A percentile compares a stretch with the other conserved stretches of the same genome.
These are phyloP conservation scores for Elymnias hypermnestra DNA, from an alignment of 1,140 invertebrate species.

Conservation along the genomic window DNA sequence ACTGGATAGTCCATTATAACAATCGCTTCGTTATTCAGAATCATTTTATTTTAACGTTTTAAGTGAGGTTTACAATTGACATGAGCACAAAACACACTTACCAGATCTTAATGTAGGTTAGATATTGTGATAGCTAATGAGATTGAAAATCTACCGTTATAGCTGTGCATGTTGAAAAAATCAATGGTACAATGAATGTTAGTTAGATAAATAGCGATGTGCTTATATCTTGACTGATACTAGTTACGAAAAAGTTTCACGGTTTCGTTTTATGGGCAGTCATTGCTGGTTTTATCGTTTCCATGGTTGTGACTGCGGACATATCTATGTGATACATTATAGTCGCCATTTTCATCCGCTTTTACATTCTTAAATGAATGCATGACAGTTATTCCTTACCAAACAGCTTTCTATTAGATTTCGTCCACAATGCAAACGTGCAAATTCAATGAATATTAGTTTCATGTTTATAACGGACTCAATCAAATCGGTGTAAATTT, in stretches of 20 bases:
- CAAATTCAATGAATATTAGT: no score
- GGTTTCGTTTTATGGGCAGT: conserved; percentile 43
- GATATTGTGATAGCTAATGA: conserved; percentile 71
- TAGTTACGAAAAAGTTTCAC: conserved; percentile 28
- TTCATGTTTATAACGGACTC: no score
- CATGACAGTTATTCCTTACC: no score
- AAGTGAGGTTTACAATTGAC: conserved; percentile 7
- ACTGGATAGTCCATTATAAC: conserved; percentile 8
- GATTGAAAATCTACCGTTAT: conserved; percentile 56
- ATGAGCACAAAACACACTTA: conserved; percentile 60
- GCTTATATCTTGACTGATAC: conserved; percentile 50
- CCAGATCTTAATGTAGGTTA: conserved; percentile 67
- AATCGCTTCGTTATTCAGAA: conserved; percentile 3
- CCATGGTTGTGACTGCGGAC: conserved; percentile 67
- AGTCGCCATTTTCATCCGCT: conserved; percentile 8
- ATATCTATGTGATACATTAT: conserved; percentile 44
- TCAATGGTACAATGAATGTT: conserved; percentile 66
- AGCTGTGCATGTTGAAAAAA: conserved; percentile 45
- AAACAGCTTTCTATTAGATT: no score
- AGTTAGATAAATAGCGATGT: conserved; percentile 43
- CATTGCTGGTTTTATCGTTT: conserved; percentile 31
- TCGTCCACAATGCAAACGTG: no score
- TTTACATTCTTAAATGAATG: no score
- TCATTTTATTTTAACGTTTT: conserved; percentile 2
- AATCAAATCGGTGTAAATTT: no score